phyloP scores from a whole-genome alignment of 2,888 invertebrate genomes.

The Antheraea yamamai region DNA sequence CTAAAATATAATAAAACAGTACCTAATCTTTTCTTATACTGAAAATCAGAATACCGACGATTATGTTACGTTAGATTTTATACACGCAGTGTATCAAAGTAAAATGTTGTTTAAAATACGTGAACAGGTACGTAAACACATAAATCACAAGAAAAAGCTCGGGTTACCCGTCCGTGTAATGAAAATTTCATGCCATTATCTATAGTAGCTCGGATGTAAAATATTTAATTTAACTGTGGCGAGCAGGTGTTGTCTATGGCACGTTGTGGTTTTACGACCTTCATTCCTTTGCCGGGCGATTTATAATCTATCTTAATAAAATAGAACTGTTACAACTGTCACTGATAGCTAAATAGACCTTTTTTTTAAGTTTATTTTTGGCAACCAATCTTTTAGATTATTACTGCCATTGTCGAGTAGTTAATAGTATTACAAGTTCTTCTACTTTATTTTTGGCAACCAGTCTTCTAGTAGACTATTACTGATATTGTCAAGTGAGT shows the following conservation, averaged over 20 bases:
- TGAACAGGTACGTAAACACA: neutral
- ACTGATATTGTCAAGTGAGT: no score
- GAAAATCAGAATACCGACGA: neutral
- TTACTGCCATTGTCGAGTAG: no score
- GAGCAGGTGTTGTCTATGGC: conserved; percentile 24
- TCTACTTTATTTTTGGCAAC: no score
- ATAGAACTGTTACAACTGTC: neutral
- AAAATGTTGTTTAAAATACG: neutral
- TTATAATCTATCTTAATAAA: neutral
- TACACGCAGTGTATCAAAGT: neutral
- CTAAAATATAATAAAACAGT: neutral
- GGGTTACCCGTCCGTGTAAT: conserved; percentile 21
- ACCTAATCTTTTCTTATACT: neutral
- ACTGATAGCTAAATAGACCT: neutral
- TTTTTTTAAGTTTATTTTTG: no score
- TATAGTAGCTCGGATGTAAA: conserved; percentile 24
- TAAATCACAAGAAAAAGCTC: conserved; percentile 15
- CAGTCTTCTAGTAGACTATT: no score
- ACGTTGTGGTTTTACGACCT: conserved; percentile 22
- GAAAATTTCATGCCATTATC: conserved; percentile 25
- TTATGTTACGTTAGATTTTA: neutral
- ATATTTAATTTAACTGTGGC: conserved; percentile 34
- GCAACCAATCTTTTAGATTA: no score
- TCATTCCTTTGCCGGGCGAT: conserved; percentile 17
- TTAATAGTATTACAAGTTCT: no score